phyloP scores from a whole-genome alignment of 2,113 vertebrate genomes.

The Serilophus lunatus region DNA sequence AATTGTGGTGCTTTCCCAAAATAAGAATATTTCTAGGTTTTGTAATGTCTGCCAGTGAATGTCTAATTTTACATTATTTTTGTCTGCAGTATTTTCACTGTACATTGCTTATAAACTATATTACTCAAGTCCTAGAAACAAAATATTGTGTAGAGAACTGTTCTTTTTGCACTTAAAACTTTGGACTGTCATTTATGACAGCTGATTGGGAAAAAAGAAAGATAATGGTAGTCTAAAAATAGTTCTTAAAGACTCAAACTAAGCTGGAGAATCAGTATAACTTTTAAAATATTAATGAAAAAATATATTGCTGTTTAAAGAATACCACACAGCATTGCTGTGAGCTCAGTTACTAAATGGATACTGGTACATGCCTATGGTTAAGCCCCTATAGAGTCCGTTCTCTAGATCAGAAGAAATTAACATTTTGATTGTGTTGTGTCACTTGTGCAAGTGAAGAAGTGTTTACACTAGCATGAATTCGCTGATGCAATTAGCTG shows the following conservation, averaged over 20 bases:
- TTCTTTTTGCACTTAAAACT: neutral
- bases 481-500: neutral
- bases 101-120: neutral
- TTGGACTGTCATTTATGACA: neutral
- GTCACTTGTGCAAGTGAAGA: neutral
- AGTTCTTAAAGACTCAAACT: neutral
- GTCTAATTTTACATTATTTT: neutral
- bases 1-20: neutral
- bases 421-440: neutral
- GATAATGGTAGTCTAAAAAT: neutral
- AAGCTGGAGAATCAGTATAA: neutral
- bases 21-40: neutral
- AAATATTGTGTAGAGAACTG: neutral
- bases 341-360: neutral
- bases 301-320: neutral
- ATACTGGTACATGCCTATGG: neutral
- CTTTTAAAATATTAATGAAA: neutral
- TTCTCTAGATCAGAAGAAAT: neutral
- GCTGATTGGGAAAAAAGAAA: neutral
- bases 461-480: neutral
- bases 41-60: neutral
- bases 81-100: neutral
- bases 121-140: neutral
- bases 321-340: neutral
- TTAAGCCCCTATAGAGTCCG: neutral